A percentile compares a stretch with the other conserved stretches of the same genome.
Conservation (phyloP, 2,797 vertebrate species). For the Pitangus sulphuratus region DNA sequence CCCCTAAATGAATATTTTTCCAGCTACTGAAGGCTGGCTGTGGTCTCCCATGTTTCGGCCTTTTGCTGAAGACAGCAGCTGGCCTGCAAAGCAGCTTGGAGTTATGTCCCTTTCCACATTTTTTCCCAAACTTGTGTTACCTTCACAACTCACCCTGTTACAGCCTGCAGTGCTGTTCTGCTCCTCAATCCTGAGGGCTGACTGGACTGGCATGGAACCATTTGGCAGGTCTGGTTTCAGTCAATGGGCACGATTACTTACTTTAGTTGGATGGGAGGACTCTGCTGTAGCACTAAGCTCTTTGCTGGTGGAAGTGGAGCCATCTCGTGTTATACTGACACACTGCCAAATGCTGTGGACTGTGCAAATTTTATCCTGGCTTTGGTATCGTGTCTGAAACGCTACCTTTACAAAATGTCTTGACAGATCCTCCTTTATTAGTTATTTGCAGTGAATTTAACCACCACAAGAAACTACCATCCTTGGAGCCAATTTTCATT, state of each 20-base stretch:
- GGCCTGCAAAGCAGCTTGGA: neutral
- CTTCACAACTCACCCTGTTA: neutral
- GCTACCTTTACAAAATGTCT: neutral
- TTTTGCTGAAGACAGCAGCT: neutral
- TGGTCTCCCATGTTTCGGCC: neutral
- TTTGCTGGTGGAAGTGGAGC: neutral
- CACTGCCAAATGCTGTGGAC: neutral
- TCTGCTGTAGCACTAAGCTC: neutral
- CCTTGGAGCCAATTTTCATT: neutral
- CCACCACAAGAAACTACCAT: neutral
- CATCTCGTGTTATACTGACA: neutral
- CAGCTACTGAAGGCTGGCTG: neutral
- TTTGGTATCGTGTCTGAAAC: neutral
- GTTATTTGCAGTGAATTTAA: neutral
- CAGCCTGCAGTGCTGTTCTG: accelerated
- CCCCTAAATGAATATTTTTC: neutral
- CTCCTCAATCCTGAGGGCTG: neutral
- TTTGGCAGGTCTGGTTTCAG: neutral
- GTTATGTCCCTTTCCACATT: neutral
- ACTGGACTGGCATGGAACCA: accelerated
- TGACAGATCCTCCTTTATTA: neutral
- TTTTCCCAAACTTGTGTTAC: neutral
- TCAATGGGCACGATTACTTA: neutral
- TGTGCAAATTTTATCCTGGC: neutral
- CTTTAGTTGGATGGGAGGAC: neutral